Conservation (phyloP, 2,888 invertebrate species). For the Leptura quadrifasciata region DNA sequence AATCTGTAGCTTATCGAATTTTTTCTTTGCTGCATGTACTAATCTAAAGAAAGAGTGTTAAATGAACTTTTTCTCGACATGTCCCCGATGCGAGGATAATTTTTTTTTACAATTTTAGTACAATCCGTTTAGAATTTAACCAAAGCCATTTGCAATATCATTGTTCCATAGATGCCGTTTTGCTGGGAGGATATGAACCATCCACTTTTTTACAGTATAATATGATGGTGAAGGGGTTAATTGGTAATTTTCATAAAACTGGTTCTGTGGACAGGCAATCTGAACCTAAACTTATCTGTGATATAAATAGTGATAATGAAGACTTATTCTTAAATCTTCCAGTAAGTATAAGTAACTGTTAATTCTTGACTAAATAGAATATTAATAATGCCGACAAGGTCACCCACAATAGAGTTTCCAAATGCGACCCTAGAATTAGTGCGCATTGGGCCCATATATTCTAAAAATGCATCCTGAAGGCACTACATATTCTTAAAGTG, state of each 20-base stretch:
- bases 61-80: too few relatives aligned
- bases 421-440: too few relatives aligned
- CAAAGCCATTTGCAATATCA: conserved; percentile 89
- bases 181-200: conserved; percentile 80
- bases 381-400: background rate
- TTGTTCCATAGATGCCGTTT: conserved; percentile 90
- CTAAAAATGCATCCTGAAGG: too few relatives aligned
- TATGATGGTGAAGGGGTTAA: conserved; percentile 61
- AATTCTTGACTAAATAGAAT: background rate
- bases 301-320: conserved; percentile 37
- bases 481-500: too few relatives aligned
- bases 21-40: too few relatives aligned
- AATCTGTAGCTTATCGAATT: too few relatives aligned
- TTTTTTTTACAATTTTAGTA: conserved; percentile 74
- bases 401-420: too few relatives aligned
- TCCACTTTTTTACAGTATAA: conserved; percentile 60
- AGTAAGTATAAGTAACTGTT: conserved; percentile 55
- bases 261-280: background rate
- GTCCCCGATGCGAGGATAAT: background rate
- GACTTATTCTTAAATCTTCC: conserved; percentile 62
- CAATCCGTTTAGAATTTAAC: conserved; percentile 90
- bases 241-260: conserved; percentile 45
- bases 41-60: too few relatives aligned
- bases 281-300: conserved; percentile 24
- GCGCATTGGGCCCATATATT: too few relatives aligned